Evolutionary conservation across 1,140 invertebrate genomes (phyloP).

Genomic region (Drosophila gunungcola): DNA sequence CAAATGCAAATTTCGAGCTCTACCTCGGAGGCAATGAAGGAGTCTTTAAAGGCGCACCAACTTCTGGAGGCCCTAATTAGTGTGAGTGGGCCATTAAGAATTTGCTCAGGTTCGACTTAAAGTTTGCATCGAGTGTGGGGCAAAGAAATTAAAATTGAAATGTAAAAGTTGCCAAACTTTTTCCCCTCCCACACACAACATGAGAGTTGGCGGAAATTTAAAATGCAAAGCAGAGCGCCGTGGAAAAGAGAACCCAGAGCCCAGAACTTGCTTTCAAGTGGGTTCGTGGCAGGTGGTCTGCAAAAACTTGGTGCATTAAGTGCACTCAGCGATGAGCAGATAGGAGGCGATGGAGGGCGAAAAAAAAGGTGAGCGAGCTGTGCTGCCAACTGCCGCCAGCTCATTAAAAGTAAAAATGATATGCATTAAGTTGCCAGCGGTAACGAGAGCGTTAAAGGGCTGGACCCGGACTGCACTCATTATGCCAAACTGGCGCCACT

Average conservation of each 20-base stretch:
- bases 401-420: constrained; percentile 82
- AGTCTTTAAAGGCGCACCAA: constrained; percentile 53
- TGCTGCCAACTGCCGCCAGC: constrained; percentile 65
- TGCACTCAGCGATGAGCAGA: constrained; percentile 58
- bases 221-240: constrained; percentile 66
- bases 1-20: constrained; percentile 51
- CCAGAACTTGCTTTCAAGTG: constrained; percentile 69
- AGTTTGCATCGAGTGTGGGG: constrained; percentile 58
- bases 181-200: constrained; percentile 13
- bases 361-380: background rate
- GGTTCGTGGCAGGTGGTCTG: constrained; percentile 65
- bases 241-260: constrained; percentile 1
- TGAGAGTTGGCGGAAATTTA: constrained; percentile 52
- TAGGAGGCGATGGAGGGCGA: constrained; percentile 3
- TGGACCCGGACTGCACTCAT: constrained; percentile 52
- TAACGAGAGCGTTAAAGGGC: constrained; percentile 57
- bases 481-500: constrained; percentile 70
- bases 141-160: constrained; percentile 81
- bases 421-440: constrained; percentile 76
- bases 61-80: constrained; percentile 64
- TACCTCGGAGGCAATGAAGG: background rate
- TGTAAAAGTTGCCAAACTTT: constrained; percentile 79
- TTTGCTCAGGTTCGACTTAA: constrained; percentile 66
- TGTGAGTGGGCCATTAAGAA: constrained; percentile 74
- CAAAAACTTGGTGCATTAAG: constrained; percentile 76